Percentiles rank a stretch among this genome's conserved stretches.
These are phyloP conservation scores for Pantelozetes paolii DNA, from an alignment of 2,888 invertebrate species.

Conservation along the genomic window DNA sequence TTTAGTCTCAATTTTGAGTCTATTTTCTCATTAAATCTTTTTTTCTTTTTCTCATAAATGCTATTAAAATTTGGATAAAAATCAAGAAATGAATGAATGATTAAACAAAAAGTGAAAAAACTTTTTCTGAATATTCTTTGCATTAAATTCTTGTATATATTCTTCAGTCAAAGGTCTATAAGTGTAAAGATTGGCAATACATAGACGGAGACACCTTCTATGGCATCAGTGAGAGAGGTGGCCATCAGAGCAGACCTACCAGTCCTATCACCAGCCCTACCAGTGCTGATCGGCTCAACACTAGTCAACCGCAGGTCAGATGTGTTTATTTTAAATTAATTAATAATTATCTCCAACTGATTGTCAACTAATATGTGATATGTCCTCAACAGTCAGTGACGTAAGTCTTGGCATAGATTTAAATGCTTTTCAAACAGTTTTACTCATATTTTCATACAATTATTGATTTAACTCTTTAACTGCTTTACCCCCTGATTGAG, in stretches of 20 bases:
- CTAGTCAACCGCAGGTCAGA: conserved; percentile 15
- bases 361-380: not conserved
- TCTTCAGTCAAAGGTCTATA: conserved; percentile 19
- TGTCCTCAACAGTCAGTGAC: conserved; percentile 13
- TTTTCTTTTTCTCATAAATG: too few relatives aligned
- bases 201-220: conserved; percentile 26
- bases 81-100: too few relatives aligned
- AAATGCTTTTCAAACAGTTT: too few relatives aligned
- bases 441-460: too few relatives aligned
- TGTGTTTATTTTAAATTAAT: conserved; percentile 3
- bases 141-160: too few relatives aligned
- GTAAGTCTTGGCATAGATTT: not conserved
- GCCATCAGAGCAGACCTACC: not conserved
- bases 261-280: not conserved
- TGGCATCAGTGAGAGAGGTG: not conserved
- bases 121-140: too few relatives aligned
- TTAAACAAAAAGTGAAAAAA: too few relatives aligned
- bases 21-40: too few relatives aligned
- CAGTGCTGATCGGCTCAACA: not conserved
- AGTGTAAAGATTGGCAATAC: conserved; percentile 18
- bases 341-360: conserved; percentile 1
- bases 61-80: too few relatives aligned
- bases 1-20: too few relatives aligned
- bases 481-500: too few relatives aligned
- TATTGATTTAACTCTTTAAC: too few relatives aligned